These are phyloP conservation scores for Pelagia noctiluca DNA, from an alignment of 30 jellyfish, hydroid and myxozoan genomes.

Conservation along the genomic window DNA sequence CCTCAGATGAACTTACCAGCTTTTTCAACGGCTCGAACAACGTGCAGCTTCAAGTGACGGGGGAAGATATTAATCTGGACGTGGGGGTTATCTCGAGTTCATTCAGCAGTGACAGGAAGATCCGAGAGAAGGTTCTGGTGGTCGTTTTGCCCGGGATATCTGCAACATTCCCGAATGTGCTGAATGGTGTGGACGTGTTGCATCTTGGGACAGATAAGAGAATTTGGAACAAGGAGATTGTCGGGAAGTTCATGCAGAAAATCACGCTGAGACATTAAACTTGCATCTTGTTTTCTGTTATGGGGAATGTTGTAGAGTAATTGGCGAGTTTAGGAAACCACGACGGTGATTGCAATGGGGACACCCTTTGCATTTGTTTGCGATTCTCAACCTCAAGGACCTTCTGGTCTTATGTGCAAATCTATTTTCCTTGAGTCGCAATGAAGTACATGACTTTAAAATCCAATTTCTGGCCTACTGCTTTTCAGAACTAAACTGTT, in stretches of 20 bases:
- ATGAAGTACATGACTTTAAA: no score
- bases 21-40: conserved; percentile 24
- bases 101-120: conserved; percentile 7
- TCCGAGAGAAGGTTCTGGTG: conserved; percentile 39
- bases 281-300: no score
- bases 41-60: conserved; percentile 38
- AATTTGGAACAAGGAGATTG: conserved; percentile 43
- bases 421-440: no score
- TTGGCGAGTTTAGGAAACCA: no score
- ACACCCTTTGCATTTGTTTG: no score
- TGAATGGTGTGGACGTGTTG: conserved; percentile 44
- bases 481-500: no score
- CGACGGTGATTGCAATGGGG: no score
- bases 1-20: conserved; percentile 47
- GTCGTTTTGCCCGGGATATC: conserved; percentile 38
- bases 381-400: no score
- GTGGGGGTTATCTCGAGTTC: conserved; percentile 20
- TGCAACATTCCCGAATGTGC: not conserved
- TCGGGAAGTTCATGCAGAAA: conserved; percentile 48
- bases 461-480: no score
- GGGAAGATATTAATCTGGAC: conserved; percentile 49
- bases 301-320: no score
- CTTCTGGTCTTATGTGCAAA: no score
- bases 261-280: not conserved
- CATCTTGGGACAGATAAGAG: conserved; percentile 25